phyloP scores from a whole-genome alignment of 2,113 vertebrate genomes.

The Oreochromis spilurus region DNA sequence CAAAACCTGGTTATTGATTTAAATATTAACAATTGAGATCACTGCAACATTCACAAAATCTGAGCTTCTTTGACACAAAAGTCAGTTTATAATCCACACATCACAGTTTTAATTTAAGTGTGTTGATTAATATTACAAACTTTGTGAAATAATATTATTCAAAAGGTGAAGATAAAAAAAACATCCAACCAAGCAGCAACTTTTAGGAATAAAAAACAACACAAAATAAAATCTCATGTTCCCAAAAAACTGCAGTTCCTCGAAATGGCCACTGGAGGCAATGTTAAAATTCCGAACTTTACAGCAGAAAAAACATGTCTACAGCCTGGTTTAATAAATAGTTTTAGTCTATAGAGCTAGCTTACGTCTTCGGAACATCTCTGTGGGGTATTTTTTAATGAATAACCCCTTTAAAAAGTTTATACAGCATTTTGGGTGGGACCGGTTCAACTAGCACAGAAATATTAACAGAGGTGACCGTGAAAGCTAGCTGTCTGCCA shows the following conservation, averaged over 20 bases:
- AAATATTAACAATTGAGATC: neutral
- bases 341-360: neutral
- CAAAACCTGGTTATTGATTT: slow-evolving; percentile 52
- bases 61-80: neutral
- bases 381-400: neutral
- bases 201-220: neutral
- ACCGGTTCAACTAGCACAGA: neutral
- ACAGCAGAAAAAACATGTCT: neutral
- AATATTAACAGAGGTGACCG: neutral
- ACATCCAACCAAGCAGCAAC: neutral
- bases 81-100: neutral
- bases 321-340: neutral
- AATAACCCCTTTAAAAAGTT: neutral
- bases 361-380: neutral
- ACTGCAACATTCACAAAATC: neutral
- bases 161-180: neutral
- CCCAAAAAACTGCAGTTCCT: neutral
- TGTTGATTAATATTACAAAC: rapidly evolving
- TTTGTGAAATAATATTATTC: neutral
- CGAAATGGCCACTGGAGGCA: rapidly evolving
- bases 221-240: neutral
- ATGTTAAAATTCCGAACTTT: neutral
- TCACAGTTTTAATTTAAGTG: neutral
- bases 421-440: neutral
- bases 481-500: neutral